Evolutionary conservation across 2,888 invertebrate species (phyloP), one percentile per base, ranked within the genome.

Genomic region (Dyspetes luteomarginatus): DNA sequence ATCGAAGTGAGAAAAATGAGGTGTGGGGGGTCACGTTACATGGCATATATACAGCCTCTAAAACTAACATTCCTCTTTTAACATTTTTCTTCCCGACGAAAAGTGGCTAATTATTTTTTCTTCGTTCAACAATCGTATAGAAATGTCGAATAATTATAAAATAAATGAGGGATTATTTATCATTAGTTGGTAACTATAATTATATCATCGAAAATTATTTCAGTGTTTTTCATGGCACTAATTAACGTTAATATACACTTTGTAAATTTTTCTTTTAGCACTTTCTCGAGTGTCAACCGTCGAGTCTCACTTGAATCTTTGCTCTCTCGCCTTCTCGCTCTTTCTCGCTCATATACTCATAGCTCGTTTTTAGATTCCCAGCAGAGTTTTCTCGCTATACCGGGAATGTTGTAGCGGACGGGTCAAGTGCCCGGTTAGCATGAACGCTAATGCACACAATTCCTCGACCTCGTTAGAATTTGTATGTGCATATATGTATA

Each of bases 371-470:
- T 1, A 48, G 60, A 60, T 72, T 81, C 45, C 62, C 52, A 28
- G 60, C 56, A 36, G n/a, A n/a, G 41, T 80, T 69, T 64, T 69
- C 62, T 60, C 36, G 56, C 41, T 64, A 52, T 65, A 69, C 56
- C 30, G 50, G 56, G 68, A 69, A 58, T 50, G 64, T 41, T 62
- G 73, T 28, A 65, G 67, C 68, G 55, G 43, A 77, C 64, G 81
- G 81, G 81, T 81, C 81, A 81, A 81, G 81, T 77, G 62, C 77
- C 58, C 68, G 73, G 73, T 81, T 77, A 77, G 81, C 76, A 76
- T 56, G 77, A 77, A 77, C 72, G 77, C 77, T 55, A 77, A 81
- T 68, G 77, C 64, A 68, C 76, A 81, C 68, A 76, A 24, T 78
- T 56, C 30, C 81, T 36, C 77, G 77, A 81, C 77, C 77, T 82